Base-by-base conservation (phyloP, 2,113 vertebrate genomes). In the Hystrix cristata region DNA sequence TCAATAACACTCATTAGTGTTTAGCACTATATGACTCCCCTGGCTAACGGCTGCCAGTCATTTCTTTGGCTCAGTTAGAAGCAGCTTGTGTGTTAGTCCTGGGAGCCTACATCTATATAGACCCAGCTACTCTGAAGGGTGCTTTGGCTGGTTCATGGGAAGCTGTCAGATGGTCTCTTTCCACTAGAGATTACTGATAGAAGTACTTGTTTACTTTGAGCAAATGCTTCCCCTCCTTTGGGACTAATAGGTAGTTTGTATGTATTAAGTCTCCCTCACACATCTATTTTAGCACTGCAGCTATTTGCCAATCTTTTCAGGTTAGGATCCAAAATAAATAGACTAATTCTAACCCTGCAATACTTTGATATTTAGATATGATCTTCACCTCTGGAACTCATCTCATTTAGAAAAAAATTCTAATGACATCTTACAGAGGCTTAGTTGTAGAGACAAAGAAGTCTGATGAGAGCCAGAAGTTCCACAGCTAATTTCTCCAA, bases 311-410 rank as follows among this genome's bases (percentile, higher is more conserved):
- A 38, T 57, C 95, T 90, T 95, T 87, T 93, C 72, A 90, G 86
- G 87, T 72, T 31, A 85, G 51, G 25, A 65, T 89, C 59, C 92
- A 95, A 95, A 62, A 94, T 62, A 92, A 95, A 97, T 0, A 97
- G 55, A 43, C 76, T 10, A 38, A 78, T 83, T 93, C 74, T 85
- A 92, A 93, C 23, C 43, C 55, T 79, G 87, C 59, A 72, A 79
- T 51, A 86, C 71, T 92, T 78, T 81, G 65, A 53, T 74, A 92
- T 65, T 91, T 86, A 85, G 81, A 92, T 88, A 91, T 1, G 81
- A 51, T 89, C 94, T 95, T 87, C 84, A 82, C 55, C 90, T 92
- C 93, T 97, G 95, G 83, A 90, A 86, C 80, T 90, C 74, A 95
- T 86, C 90, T 87, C 74, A 90, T 88, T 95, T 67, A 94, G 89